Evolutionary conservation across 2,888 invertebrate genomes (phyloP).

Genomic region (Stratiomys singularior): DNA sequence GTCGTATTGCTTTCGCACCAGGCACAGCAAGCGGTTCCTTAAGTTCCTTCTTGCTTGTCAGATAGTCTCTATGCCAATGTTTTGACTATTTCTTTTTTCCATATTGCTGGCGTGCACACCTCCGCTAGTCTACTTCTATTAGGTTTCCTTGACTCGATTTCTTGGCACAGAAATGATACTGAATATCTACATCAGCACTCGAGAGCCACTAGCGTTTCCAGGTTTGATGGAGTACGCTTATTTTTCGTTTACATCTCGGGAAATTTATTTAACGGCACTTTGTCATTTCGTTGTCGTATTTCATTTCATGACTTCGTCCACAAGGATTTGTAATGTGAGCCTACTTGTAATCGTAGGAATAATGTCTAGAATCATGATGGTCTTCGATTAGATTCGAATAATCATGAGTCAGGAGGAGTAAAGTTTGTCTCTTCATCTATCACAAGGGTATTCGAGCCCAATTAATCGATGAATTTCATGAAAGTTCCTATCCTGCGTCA

Average conservation of each 20-base stretch:
- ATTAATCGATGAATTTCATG: too few species aligned
- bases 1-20: neutral
- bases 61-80: neutral
- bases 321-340: too few species aligned
- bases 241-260: neutral
- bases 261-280: neutral
- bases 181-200: slow-evolving; percentile 2
- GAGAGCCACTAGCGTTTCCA: neutral
- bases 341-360: neutral
- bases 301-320: too few species aligned
- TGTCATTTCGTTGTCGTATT: neutral
- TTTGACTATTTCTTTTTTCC: neutral
- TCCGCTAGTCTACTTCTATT: neutral
- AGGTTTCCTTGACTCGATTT: neutral
- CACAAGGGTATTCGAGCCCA: too few species aligned
- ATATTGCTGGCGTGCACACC: too few species aligned
- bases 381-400: too few species aligned
- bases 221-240: slow-evolving; percentile 12
- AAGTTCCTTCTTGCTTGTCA: neutral
- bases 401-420: too few species aligned
- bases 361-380: too few species aligned
- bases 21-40: too few species aligned
- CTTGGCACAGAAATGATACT: neutral
- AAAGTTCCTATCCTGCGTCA: too few species aligned
- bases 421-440: too few species aligned